Evolutionary conservation across 1,140 invertebrate species (phyloP).

Genomic region (Drosophila sechellia): DNA sequence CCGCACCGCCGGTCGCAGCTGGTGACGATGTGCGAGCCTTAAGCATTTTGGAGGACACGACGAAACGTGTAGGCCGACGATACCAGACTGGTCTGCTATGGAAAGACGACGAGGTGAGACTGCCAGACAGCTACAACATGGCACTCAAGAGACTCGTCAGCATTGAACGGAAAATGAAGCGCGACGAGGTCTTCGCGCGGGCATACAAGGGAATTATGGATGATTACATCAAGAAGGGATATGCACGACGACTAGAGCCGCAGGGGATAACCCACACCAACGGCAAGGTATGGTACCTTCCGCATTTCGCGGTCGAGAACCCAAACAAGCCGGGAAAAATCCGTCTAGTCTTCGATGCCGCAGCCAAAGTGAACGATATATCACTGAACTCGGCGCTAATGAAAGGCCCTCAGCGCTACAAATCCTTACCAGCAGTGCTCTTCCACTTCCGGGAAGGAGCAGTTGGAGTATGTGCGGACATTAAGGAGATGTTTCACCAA

Average conservation of each 20-base stretch:
- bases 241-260: too few species aligned
- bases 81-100: not conserved
- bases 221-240: too few species aligned
- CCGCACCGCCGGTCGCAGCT: not conserved
- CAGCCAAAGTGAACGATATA: too few species aligned
- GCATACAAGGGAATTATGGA: too few species aligned
- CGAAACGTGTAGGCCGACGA: not conserved
- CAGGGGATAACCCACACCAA: too few species aligned
- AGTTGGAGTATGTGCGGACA: not conserved
- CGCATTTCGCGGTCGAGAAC: not conserved
- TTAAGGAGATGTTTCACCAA: not conserved
- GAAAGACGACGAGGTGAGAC: not conserved
- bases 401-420: not conserved
- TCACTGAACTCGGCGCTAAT: not conserved
- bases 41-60: too few species aligned
- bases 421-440: not conserved
- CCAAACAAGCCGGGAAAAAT: not conserved
- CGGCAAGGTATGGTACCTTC: too few species aligned
- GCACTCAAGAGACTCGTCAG: slow-evolving; percentile 1
- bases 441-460: not conserved
- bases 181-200: too few species aligned
- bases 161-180: not conserved
- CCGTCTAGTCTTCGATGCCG: too few species aligned
- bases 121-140: not conserved
- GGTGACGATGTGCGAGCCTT: not conserved